Evolutionary conservation across 2,888 invertebrate species (phyloP), one percentile per base, ranked within the genome.

Genomic region (Parasteatoda lunata): DNA sequence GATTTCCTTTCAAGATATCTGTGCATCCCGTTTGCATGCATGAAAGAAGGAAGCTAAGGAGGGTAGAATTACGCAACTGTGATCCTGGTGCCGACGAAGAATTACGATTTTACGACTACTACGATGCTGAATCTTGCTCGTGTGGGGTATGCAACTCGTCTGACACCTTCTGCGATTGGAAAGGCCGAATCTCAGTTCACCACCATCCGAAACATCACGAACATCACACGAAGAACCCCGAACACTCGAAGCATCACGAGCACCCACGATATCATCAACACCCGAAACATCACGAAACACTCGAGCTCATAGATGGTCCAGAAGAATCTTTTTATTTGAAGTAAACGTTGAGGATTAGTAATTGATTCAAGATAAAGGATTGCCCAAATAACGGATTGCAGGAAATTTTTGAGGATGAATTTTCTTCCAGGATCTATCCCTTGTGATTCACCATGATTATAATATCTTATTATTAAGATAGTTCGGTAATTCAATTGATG

Each of bases 11-110:
- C 92, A 97, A 97, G 91, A 94, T 95, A 89, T 96, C 96, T 0
- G 94, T 94, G 90, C 97, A 97, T 91, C 96, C 96, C 0, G 97
- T 97, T 0, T 97, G 97, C 92, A 95, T 95, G 69, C 96, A 97
- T 91, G 95, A 94, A 0, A 94, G 94, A 0, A 93, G 95, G 4
- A 94, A 94, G 88, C 94, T 94, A 77, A 94, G 94, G 0, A 93
- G 94, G 15, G 95, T 94, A 0, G 94, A 93, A 72, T 93, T 97
- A 66, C 93, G 94, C 5, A 93, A 96, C 91, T 97, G 97, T 91
- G 96, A 97, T 91, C 93, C 94, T 0, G 95, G 95, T 75, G 95
- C 95, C 0, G 94, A 95, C 64, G 93, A 94, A 64, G 89, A 89
- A n/a, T 48, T 89, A 65, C 79, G 88, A 51, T 90, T 90, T n/a